A percentile compares a stretch with the other conserved stretches of the same genome.
These are phyloP conservation scores for Smithornis capensis DNA, from an alignment of 2,113 vertebrate genomes.

Conservation along the genomic window DNA sequence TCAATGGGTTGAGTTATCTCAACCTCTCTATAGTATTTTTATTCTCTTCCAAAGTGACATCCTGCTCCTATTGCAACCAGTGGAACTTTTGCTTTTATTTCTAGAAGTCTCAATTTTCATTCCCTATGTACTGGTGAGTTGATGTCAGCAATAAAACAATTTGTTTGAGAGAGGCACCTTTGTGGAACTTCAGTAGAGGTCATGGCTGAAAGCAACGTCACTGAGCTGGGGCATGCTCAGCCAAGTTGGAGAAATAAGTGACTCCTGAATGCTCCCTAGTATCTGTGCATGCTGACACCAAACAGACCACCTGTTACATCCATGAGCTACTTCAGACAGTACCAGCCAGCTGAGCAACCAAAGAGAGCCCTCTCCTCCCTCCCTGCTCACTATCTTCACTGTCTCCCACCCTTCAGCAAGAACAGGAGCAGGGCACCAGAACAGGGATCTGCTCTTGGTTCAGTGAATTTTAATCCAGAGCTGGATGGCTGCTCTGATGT, in stretches of 20 bases:
- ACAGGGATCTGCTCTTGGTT: rapidly evolving
- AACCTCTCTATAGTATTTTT: neutral
- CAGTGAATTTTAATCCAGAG: neutral
- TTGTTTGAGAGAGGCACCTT: neutral
- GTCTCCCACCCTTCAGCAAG: neutral
- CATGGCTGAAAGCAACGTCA: neutral
- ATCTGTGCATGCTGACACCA: neutral
- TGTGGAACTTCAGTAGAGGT: rapidly evolving
- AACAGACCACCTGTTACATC: neutral
- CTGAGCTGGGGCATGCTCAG: neutral
- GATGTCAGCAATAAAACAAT: neutral
- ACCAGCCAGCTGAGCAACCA: neutral
- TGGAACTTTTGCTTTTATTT: neutral
- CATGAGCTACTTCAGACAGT: neutral
- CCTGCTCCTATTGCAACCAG: neutral
- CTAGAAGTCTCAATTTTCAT: neutral
- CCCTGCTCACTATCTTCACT: neutral
- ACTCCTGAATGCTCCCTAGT: neutral
- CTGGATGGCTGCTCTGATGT: neutral
- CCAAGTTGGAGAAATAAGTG: neutral
- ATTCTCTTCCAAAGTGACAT: neutral
- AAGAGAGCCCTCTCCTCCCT: neutral
- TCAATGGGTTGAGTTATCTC: neutral
- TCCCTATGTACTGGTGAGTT: neutral
- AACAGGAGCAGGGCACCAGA: neutral